A percentile compares a stretch with the other conserved stretches of the same genome.
These are phyloP conservation scores for Linepithema humile DNA, from an alignment of 1,140 invertebrate genomes.

Conservation along the genomic window DNA sequence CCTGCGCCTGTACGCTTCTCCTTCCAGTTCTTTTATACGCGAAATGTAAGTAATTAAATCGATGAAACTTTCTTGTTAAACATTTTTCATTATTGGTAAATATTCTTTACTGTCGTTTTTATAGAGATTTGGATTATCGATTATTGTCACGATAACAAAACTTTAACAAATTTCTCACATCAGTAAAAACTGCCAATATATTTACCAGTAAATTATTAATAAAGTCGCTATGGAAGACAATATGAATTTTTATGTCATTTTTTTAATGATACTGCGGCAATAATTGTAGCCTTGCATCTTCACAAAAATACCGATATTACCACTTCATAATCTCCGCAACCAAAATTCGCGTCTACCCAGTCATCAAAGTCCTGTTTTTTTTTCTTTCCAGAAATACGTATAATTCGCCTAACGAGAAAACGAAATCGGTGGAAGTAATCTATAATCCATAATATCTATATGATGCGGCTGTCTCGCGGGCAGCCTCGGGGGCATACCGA, in stretches of 20 bases:
- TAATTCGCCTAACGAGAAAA: constrained; percentile 31
- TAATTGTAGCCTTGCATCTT: too few relatives aligned
- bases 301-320: too few relatives aligned
- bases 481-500: not conserved
- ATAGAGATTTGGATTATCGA: not conserved
- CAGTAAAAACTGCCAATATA: not conserved
- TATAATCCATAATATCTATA: not conserved
- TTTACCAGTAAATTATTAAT: not conserved
- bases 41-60: constrained; percentile 7
- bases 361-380: not conserved
- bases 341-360: too few relatives aligned
- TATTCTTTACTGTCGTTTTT: not conserved
- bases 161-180: not conserved
- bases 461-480: constrained; percentile 1
- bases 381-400: not conserved
- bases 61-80: not conserved
- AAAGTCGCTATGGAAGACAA: too few relatives aligned
- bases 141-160: not conserved
- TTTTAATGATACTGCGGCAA: not conserved
- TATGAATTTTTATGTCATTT: not conserved
- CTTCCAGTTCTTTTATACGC: not conserved
- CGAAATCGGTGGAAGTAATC: constrained; percentile 26
- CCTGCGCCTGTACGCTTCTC: not conserved
- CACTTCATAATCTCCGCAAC: too few relatives aligned
- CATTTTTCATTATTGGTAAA: not conserved